phyloP scores from a whole-genome alignment of 2,797 vertebrate genomes.

The Leptodactylus fallax region DNA sequence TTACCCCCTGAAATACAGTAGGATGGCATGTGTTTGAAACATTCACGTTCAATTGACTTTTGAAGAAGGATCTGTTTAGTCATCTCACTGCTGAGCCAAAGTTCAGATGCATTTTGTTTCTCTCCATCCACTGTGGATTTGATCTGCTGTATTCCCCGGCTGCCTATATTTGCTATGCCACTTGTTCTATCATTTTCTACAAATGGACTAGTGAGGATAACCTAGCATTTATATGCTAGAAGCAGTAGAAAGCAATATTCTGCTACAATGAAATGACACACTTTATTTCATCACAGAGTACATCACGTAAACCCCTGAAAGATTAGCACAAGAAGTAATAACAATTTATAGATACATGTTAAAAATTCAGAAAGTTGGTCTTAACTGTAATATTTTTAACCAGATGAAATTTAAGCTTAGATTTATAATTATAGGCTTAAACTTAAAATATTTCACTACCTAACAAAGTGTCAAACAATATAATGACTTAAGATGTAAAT shows the following conservation, averaged over 20 bases:
- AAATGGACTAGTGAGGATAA: conserved; percentile 35
- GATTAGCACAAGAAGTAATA: conserved; percentile 31
- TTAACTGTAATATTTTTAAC: background rate
- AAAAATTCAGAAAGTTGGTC: background rate
- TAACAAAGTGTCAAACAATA: background rate
- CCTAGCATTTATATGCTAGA: conserved; percentile 39
- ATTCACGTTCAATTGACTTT: background rate
- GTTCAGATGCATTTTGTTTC: conserved; percentile 23
- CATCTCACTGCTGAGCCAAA: conserved; percentile 10
- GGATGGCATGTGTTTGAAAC: too few relatives aligned
- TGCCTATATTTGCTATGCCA: conserved; percentile 15
- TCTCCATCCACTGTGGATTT: conserved; percentile 14
- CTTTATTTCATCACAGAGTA: conserved; percentile 27
- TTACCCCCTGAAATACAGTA: too few relatives aligned
- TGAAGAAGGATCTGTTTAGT: background rate
- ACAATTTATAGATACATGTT: background rate
- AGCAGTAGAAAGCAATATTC: conserved; percentile 35
- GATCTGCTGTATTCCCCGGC: conserved; percentile 29
- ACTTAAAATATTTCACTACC: too few relatives aligned
- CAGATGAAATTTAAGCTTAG: background rate
- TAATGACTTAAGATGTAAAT: background rate
- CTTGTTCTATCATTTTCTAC: conserved; percentile 35
- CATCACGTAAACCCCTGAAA: conserved; percentile 13
- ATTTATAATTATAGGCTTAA: too few relatives aligned
- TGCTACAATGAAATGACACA: background rate